phyloP scores from a whole-genome alignment of 2,113 vertebrate species.

The Siniperca knerii region DNA sequence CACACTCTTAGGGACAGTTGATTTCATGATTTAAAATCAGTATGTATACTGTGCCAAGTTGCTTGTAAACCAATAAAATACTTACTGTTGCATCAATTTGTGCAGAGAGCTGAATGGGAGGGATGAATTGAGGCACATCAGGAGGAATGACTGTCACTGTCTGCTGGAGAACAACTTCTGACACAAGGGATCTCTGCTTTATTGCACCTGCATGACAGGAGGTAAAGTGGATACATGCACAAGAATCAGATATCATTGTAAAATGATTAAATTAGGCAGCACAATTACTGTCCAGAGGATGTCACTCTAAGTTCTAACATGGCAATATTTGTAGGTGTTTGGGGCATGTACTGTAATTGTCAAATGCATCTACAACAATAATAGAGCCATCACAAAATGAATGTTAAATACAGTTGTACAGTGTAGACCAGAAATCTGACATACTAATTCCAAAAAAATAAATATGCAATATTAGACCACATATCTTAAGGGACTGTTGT shows the following conservation, averaged over 20 bases:
- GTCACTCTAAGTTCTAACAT: not conserved
- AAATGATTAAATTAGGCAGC: not conserved
- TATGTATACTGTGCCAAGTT: not conserved
- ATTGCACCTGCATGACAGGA: conserved; percentile 56
- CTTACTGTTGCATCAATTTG: conserved; percentile 65
- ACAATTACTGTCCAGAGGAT: not conserved
- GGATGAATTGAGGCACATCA: conserved; percentile 60
- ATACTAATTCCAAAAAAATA: not conserved
- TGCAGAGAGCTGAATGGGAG: conserved; percentile 67
- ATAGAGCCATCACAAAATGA: not conserved
- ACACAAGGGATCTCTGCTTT: conserved; percentile 75
- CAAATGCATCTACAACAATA: not conserved
- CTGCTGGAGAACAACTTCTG: conserved; percentile 83
- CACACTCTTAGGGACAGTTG: not conserved
- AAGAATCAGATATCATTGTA: not conserved
- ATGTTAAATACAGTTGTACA: not conserved
- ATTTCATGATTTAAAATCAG: not conserved
- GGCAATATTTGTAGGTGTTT: not conserved
- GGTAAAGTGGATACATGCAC: not conserved
- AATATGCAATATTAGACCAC: not conserved
- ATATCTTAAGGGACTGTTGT: not conserved
- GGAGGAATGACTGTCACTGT: conserved; percentile 78
- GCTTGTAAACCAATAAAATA: not conserved
- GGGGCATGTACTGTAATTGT: not conserved
- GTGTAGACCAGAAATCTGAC: not conserved